phyloP scores from a whole-genome alignment of 2,113 vertebrate species.

The Pterophyllum scalare region DNA sequence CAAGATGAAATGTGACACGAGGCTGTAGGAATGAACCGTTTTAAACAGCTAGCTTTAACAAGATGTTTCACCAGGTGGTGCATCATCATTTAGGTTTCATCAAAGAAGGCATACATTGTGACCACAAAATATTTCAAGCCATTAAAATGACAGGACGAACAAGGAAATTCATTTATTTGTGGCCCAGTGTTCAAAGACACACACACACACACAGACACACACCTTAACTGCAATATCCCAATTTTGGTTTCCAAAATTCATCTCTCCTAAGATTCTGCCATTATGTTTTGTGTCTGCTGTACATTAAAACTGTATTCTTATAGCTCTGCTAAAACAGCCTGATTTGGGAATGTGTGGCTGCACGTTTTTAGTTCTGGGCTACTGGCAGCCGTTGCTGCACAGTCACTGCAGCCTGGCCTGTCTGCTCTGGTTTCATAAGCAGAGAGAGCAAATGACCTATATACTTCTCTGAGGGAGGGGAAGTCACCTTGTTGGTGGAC shows the following conservation, averaged over 20 bases:
- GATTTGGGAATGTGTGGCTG: slow-evolving; percentile 38
- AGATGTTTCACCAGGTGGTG: background rate
- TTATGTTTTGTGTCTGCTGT: background rate
- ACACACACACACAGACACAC: background rate
- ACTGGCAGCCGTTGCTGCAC: slow-evolving; percentile 66
- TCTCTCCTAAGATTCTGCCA: background rate
- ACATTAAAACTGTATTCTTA: slow-evolving; percentile 1
- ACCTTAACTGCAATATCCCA: background rate
- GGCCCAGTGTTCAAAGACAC: background rate
- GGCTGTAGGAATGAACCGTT: slow-evolving; percentile 28
- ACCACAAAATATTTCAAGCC: slow-evolving; percentile 18
- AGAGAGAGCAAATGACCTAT: slow-evolving; percentile 76
- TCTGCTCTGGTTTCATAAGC: slow-evolving; percentile 79
- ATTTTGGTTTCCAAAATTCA: slow-evolving; percentile 7
- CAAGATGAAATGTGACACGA: slow-evolving; percentile 30
- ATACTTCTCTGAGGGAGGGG: slow-evolving; percentile 78
- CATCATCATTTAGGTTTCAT: slow-evolving; percentile 20
- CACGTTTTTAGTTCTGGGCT: slow-evolving; percentile 55
- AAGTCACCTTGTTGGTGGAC: slow-evolving; percentile 79
- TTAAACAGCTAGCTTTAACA: slow-evolving; percentile 23
- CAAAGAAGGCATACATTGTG: slow-evolving; percentile 17
- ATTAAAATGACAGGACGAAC: slow-evolving; percentile 15
- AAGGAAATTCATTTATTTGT: slow-evolving; percentile 28
- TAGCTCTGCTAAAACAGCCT: slow-evolving; percentile 21
- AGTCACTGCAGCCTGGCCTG: slow-evolving; percentile 73